Evolutionary conservation across 2,888 invertebrate species (phyloP), one percentile per base, ranked within the genome.

Genomic region (Synanthedon vespiformis): DNA sequence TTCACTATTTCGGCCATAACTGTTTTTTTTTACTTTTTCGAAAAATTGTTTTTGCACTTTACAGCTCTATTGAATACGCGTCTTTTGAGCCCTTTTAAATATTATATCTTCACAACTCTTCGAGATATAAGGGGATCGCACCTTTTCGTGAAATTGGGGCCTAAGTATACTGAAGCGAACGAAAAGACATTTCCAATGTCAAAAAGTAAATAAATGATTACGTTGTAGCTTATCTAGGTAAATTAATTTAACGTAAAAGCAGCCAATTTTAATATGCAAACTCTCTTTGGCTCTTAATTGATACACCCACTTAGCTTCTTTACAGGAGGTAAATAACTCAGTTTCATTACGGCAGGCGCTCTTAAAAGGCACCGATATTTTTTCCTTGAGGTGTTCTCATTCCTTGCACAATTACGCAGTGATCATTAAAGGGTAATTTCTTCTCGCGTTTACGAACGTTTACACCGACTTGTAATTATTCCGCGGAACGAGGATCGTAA

Each of bases 391-490:
- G 58, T 60, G 61, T 61, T 64, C 57, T 53, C 57, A 62, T 69
- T 67, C 69, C 69, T 70, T 68, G 65, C 64, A 61, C 72, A 77
- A 79, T 79, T 74, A 77, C 69, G 64, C 60, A 59, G 68, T 72
- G 72, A 74, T 77, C 72, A 75, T 77, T 74, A 76, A 74, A 70
- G 69, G 66, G 72, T 75, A 77, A 82, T 82, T 74, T 78, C 76
- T 81, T 81, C 81, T 82, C 79, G 80, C 80, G 78, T 79, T 80
- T 73, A 72, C 75, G 67, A 77, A 74, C 76, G 76, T 81, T 81
- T 79, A 77, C 73, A 72, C 72, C 66, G 70, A 68, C 68, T 76
- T 77, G 78, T 84, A 85, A 86, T 87, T 85, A 85, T 83, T 80
- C 78, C 72, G 74, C 74, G 72, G 72, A 74, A 74, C 74, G 77